Evolutionary conservation across 2,113 vertebrate species (phyloP).

Genomic region (Nothocercus julius): DNA sequence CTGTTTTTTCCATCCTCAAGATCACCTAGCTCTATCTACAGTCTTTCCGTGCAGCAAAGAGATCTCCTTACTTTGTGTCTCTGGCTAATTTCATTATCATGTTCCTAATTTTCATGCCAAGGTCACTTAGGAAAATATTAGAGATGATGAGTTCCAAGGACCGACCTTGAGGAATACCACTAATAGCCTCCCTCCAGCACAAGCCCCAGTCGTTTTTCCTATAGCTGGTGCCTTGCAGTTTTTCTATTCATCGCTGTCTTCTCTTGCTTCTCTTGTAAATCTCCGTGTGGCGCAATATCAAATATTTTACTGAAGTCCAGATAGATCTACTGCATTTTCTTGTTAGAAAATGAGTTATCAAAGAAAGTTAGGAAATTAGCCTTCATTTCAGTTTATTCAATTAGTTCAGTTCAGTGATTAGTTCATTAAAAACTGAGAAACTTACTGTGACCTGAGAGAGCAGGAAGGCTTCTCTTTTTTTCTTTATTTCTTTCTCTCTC

Average conservation of each 20-base stretch:
- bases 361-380: constrained; percentile 58
- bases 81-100: neutral
- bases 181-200: neutral
- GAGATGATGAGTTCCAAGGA: constrained; percentile 32
- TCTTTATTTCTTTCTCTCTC: neutral
- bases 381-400: constrained; percentile 54
- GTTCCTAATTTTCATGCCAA: constrained; percentile 18
- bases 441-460: constrained; percentile 40
- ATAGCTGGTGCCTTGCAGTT: neutral
- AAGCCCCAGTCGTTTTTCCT: neutral
- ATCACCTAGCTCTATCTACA: neutral
- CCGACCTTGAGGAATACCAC: constrained; percentile 28
- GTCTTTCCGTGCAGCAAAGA: neutral
- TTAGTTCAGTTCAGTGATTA: constrained; percentile 51
- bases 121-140: constrained; percentile 22
- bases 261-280: neutral
- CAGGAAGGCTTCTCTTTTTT: neutral
- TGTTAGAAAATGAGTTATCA: constrained; percentile 34
- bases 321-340: constrained; percentile 33
- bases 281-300: neutral
- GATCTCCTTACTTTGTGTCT: neutral
- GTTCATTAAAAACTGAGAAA: constrained; percentile 49
- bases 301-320: neutral
- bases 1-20: neutral
- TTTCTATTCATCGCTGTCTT: neutral